These are phyloP conservation scores for Caenorhabditis latens DNA, from an alignment of 1,140 invertebrate species.

Conservation along the genomic window DNA sequence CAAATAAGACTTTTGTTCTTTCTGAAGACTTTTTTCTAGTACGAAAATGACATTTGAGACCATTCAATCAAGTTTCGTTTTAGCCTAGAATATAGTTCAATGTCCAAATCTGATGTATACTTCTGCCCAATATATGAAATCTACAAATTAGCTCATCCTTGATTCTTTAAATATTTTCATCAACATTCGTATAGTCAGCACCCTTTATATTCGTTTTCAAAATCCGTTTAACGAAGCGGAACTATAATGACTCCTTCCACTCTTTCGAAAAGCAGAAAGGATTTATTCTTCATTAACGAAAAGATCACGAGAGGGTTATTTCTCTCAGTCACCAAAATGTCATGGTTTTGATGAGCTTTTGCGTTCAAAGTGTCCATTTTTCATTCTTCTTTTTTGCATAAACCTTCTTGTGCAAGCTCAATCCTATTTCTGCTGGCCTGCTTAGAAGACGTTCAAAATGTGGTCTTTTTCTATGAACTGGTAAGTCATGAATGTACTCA, in stretches of 20 bases:
- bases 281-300: conserved; percentile 47
- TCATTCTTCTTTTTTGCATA: background rate
- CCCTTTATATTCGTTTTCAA: background rate
- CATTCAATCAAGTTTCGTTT: no score
- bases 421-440: background rate
- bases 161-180: background rate
- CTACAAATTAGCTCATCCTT: no score
- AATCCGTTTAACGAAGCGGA: conserved; percentile 34
- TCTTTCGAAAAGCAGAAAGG: background rate
- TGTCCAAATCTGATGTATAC: no score
- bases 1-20: no score
- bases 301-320: background rate
- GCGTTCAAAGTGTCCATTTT: background rate
- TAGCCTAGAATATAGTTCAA: no score
- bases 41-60: no score
- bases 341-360: conserved; percentile 26
- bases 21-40: no score
- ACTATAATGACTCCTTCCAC: background rate
- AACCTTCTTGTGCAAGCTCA: background rate
- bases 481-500: background rate
- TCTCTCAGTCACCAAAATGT: background rate
- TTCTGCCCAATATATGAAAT: no score
- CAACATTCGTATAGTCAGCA: conserved; percentile 2
- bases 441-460: background rate
- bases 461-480: background rate